A percentile compares a stretch with the other conserved stretches of the same genome.
Evolutionary conservation across 2,797 vertebrate genomes (phyloP).

Genomic region (Sebastes flavidus): DNA sequence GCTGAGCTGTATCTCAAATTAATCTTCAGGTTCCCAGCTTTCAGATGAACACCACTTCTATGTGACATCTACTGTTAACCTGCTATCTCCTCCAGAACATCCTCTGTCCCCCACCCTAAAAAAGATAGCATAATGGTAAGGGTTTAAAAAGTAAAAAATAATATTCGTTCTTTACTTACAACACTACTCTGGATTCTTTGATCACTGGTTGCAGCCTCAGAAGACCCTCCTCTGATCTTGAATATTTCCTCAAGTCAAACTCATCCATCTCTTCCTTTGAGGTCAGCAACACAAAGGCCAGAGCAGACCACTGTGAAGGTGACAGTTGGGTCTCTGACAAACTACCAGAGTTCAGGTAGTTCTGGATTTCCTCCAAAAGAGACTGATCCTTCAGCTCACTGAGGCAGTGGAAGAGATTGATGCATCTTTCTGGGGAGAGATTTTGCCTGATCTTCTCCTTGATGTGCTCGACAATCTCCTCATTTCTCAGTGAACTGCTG

Average conservation of each 20-base stretch:
- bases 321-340: not conserved
- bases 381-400: constrained; percentile 25
- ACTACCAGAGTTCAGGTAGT: not conserved
- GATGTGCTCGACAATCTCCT: constrained; percentile 15
- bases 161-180: constrained; percentile 7
- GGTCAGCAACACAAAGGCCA: constrained; percentile 38
- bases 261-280: constrained; percentile 15
- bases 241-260: constrained; percentile 46
- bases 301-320: constrained; percentile 32
- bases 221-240: constrained; percentile 36
- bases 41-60: no score
- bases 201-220: constrained; percentile 31
- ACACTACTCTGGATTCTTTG: constrained; percentile 12
- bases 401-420: constrained; percentile 53
- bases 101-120: no score
- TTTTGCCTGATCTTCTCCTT: constrained; percentile 20
- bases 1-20: no score
- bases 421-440: constrained; percentile 11
- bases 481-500: not conserved
- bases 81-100: no score
- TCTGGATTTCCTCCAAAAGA: constrained; percentile 41
- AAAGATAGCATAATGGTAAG: no score
- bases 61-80: no score
- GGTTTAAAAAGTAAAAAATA: not conserved
- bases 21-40: no score